These are phyloP conservation scores for Loxodonta africana DNA, from an alignment of 2,113 vertebrate genomes.

Conservation along the genomic window DNA sequence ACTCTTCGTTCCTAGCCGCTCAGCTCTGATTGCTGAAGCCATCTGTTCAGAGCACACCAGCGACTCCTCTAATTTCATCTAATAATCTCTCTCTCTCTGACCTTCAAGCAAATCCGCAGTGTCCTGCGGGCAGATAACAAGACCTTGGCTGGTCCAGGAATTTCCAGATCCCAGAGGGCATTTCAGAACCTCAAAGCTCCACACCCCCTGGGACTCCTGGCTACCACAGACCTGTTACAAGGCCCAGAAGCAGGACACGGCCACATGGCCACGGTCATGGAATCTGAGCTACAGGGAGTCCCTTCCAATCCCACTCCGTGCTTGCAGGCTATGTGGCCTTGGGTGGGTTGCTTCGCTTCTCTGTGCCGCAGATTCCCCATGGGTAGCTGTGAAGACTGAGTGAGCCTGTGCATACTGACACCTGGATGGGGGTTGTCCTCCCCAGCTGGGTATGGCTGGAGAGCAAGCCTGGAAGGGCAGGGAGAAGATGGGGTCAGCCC, in stretches of 20 bases:
- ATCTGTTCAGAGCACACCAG: not conserved
- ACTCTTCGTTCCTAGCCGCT: not conserved
- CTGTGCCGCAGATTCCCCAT: not conserved
- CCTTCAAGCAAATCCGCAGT: constrained; percentile 61
- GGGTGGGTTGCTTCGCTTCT: not conserved
- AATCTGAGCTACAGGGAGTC: not conserved
- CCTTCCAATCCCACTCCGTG: not conserved
- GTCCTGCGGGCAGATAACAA: constrained; percentile 13
- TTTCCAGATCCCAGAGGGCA: constrained; percentile 31
- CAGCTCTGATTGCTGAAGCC: not conserved
- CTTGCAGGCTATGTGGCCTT: not conserved
- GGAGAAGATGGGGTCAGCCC: not conserved
- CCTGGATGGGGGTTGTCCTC: too few species aligned
- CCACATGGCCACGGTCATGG: not conserved
- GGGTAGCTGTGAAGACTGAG: too few species aligned
- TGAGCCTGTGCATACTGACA: too few species aligned
- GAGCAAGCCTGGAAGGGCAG: not conserved
- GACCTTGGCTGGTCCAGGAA: not conserved
- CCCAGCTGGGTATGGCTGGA: fast-evolving
- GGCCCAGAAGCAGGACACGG: not conserved
- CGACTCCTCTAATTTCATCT: constrained; percentile 66
- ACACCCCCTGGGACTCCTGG: not conserved
- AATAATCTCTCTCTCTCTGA: not conserved
- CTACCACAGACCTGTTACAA: not conserved
- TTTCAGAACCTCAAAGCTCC: not conserved